These are phyloP conservation scores for Contarinia nasturtii DNA, from an alignment of 1,140 invertebrate species.

Conservation along the genomic window DNA sequence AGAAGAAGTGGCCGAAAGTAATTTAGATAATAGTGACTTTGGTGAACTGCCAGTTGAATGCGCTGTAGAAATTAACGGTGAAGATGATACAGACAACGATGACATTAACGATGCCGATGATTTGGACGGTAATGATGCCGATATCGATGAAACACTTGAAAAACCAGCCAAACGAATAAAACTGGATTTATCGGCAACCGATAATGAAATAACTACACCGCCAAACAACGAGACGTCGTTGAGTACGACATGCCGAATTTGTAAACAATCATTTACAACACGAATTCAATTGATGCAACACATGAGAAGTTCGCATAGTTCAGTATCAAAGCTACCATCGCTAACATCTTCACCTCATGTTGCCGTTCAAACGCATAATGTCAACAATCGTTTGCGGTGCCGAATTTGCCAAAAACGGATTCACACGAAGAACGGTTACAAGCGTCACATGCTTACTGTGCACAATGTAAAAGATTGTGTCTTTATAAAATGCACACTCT, in stretches of 20 bases:
- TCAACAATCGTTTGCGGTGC: slow-evolving; percentile 17
- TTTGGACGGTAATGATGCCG: not conserved
- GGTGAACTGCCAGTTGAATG: not conserved
- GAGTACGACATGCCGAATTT: not conserved
- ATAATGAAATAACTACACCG: not conserved
- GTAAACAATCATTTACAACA: not conserved
- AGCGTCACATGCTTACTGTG: slow-evolving; percentile 22
- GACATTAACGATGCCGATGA: not conserved
- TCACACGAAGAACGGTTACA: slow-evolving; percentile 21
- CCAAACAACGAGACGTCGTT: not conserved
- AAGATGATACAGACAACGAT: not conserved
- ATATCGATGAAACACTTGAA: slow-evolving; percentile 1
- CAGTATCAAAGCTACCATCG: too few species aligned
- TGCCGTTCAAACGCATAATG: not conserved
- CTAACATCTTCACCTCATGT: too few species aligned
- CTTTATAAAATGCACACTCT: slow-evolving; percentile 22
- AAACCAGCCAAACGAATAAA: not conserved
- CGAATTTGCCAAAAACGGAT: slow-evolving; percentile 21
- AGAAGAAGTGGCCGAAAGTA: not conserved
- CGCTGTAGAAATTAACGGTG: not conserved
- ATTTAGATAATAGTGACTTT: not conserved
- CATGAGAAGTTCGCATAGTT: not conserved
- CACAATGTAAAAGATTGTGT: slow-evolving; percentile 23
- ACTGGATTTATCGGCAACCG: not conserved
- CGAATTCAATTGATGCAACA: not conserved